Evolutionary conservation across 2,888 invertebrate genomes (phyloP).

Genomic region (Heliconius hortense): DNA sequence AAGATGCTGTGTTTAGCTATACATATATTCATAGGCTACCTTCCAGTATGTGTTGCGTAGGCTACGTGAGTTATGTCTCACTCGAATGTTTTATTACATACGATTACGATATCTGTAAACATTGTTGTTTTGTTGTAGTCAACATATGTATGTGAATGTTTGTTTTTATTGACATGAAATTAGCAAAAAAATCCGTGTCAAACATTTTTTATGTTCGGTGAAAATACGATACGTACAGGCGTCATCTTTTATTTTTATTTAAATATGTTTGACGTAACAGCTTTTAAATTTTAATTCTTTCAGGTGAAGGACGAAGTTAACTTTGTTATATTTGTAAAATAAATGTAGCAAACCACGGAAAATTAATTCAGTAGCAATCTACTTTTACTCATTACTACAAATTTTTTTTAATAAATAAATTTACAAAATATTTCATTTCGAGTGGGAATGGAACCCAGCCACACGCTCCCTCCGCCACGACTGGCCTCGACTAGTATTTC

Average conservation of each 20-base stretch:
- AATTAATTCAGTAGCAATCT: no score
- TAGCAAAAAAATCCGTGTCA: conserved; percentile 8
- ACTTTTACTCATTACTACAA: no score
- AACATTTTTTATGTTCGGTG: background rate
- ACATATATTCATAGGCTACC: no score
- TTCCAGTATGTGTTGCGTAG: conserved; percentile 37
- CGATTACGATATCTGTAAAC: conserved; percentile 35
- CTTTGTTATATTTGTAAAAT: background rate
- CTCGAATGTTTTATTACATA: conserved; percentile 39
- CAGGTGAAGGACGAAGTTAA: background rate
- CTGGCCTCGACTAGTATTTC: no score
- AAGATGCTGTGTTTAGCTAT: background rate
- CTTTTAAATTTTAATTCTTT: conserved; percentile 4
- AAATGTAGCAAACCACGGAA: background rate
- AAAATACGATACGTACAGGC: background rate
- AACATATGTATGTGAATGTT: background rate
- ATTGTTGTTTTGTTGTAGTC: conserved; percentile 31
- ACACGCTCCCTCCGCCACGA: no score
- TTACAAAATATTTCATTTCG: no score
- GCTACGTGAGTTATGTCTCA: conserved; percentile 41
- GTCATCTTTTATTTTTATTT: conserved; percentile 8
- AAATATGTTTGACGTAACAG: background rate
- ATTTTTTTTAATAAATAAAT: no score
- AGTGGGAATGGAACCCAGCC: no score
- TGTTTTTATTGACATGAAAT: conserved; percentile 10